These are phyloP conservation scores for Ectropis grisescens DNA, from an alignment of 1,140 invertebrate species.

Conservation along the genomic window DNA sequence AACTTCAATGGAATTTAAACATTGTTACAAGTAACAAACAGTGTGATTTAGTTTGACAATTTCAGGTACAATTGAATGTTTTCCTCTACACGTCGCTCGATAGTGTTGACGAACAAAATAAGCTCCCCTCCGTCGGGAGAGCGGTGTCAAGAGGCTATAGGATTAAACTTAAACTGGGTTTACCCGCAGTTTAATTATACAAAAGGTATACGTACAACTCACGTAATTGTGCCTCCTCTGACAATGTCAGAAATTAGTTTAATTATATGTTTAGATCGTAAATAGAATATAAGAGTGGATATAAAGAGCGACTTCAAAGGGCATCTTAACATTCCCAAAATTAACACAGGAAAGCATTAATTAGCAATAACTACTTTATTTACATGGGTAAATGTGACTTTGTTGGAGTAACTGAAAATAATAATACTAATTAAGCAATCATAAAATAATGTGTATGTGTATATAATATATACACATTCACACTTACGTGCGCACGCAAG, in stretches of 20 bases:
- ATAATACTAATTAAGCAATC: too few species aligned
- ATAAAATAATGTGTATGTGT: too few species aligned
- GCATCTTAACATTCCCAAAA: too few species aligned
- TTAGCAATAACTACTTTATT: too few species aligned
- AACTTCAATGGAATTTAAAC: constrained; percentile 38
- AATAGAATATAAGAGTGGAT: constrained; percentile 51
- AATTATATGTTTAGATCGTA: constrained; percentile 50
- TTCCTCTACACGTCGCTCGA: constrained; percentile 57
- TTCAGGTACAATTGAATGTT: constrained; percentile 37
- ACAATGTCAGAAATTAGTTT: constrained; percentile 59
- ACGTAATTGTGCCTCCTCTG: constrained; percentile 45
- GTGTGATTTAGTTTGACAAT: constrained; percentile 45
- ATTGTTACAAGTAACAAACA: constrained; percentile 29
- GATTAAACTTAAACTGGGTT: constrained; percentile 68
- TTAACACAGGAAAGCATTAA: too few species aligned
- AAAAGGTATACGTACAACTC: constrained; percentile 60
- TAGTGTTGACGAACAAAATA: constrained; percentile 68
- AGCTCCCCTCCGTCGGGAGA: constrained; percentile 50
- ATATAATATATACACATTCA: constrained; percentile 25
- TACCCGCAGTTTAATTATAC: constrained; percentile 67
- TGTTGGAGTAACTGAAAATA: too few species aligned
- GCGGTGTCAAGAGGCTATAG: constrained; percentile 68
- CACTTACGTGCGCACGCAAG: too few species aligned
- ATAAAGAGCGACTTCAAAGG: constrained; percentile 33
- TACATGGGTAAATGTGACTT: too few species aligned